Base-by-base conservation (phyloP, 2,113 vertebrate species). In the Chauna torquata region DNA sequence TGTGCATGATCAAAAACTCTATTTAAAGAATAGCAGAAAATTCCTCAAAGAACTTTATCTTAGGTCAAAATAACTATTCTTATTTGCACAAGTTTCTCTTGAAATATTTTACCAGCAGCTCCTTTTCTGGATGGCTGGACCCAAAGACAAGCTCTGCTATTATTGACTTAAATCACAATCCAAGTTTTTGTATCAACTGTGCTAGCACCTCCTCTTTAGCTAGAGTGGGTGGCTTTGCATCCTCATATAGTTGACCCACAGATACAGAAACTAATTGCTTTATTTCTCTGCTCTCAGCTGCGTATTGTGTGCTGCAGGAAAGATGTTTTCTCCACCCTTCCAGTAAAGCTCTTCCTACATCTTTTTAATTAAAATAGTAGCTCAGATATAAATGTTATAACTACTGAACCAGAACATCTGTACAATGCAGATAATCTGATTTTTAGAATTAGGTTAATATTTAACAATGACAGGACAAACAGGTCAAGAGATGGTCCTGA, bases 91-190 rank as follows among this genome's bases (percentile, higher is more conserved):
- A 14, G 7, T 47, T 52, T 62, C 61, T 84, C 22, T 36, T 52
- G 23, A 18, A 55, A 6, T 42, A 8, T 22, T 80, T 38, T 24
- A 11, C 62, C 58, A 34, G 24, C 38, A 66, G 42, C 23, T 79
- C 36, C 32, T 24, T 0, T 0, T 1, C 36, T 30, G 25, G n/a
- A 12, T 9, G n/a, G 38, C 62, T 49, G 76, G 57, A 45, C 24
- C 47, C 32, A 17, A 45, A 22, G 30, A 22, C 61, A 45, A 45
- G 19, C 52, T 30, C 66, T 80, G n/a, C n/a, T 59, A 4, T 3
- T 49, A 27, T 0, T 13, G 59, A 14, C 32, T 42, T 14, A 8
- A 45, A 5, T 9, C 44, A 17, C 0, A 1, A 4, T 4, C 65
- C 7, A 3, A 9, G 54, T 28, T 45, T 17, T 22, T 62, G 11